Percentiles rank a stretch among this genome's conserved stretches.
These are phyloP conservation scores for Cotesia congregata DNA, from an alignment of 2,888 invertebrate genomes.

Conservation along the genomic window DNA sequence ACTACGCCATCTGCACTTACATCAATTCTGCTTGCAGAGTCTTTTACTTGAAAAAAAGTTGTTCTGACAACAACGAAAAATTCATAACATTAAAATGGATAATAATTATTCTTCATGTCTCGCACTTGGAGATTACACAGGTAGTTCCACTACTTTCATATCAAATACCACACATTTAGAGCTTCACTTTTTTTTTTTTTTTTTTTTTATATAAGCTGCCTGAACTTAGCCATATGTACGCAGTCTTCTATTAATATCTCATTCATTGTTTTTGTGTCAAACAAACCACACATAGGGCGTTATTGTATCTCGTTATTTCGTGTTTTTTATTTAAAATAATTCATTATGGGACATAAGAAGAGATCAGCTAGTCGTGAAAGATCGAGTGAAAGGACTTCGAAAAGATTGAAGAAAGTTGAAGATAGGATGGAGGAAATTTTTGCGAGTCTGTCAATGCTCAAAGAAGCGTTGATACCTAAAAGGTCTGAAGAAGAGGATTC, in stretches of 20 bases:
- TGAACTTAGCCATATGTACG: neutral
- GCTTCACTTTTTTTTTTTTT: neutral
- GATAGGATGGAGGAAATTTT: neutral
- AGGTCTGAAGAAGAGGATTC: neutral
- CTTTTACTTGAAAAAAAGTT: neutral
- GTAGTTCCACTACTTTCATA: constrained; percentile 9
- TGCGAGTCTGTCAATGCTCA: constrained; percentile 1
- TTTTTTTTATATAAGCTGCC: neutral
- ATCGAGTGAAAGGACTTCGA: neutral
- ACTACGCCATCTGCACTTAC: neutral
- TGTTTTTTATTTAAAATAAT: neutral
- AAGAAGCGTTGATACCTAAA: neutral
- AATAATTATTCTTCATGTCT: neutral
- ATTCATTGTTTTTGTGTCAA: neutral
- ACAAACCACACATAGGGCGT: neutral
- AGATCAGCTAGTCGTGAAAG: neutral
- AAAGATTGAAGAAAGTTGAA: neutral
- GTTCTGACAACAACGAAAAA: neutral
- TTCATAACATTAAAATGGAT: neutral
- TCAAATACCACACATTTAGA: constrained; percentile 1
- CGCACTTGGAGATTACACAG: constrained; percentile 5
- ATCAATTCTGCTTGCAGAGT: neutral
- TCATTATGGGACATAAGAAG: neutral
- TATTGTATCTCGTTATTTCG: neutral
- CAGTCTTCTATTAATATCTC: neutral